Conservation (phyloP, 2,888 invertebrate genomes). For the Ophraella communa region DNA sequence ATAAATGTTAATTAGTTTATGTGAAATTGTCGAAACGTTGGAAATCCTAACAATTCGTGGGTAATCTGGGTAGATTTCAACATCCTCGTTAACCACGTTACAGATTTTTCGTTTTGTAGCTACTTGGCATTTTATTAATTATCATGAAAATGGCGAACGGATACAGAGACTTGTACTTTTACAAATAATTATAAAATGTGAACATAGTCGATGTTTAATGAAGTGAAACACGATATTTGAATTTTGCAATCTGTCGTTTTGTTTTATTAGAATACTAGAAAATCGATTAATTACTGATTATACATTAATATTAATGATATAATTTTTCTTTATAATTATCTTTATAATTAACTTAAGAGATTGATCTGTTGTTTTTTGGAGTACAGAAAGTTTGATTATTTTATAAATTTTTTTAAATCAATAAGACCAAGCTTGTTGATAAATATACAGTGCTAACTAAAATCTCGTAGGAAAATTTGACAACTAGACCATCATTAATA, state of each 20-base stretch:
- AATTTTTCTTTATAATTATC: background rate
- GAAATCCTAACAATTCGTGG: background rate
- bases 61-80: background rate
- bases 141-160: background rate
- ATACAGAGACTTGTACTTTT: background rate
- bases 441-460: too few species aligned
- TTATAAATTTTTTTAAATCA: too few species aligned
- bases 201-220: background rate
- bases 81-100: background rate
- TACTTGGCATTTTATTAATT: background rate
- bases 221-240: background rate
- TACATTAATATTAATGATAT: background rate
- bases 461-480: too few species aligned
- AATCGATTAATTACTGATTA: background rate
- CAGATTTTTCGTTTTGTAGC: background rate
- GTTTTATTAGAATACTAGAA: background rate
- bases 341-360: too few species aligned
- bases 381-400: too few species aligned
- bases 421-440: too few species aligned
- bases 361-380: too few species aligned
- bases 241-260: background rate
- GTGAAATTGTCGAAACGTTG: background rate
- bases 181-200: background rate
- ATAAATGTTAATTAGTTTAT: background rate
- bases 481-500: too few species aligned